These are phyloP conservation scores for Cantharis rufa DNA, from an alignment of 2,888 invertebrate genomes.

Conservation along the genomic window DNA sequence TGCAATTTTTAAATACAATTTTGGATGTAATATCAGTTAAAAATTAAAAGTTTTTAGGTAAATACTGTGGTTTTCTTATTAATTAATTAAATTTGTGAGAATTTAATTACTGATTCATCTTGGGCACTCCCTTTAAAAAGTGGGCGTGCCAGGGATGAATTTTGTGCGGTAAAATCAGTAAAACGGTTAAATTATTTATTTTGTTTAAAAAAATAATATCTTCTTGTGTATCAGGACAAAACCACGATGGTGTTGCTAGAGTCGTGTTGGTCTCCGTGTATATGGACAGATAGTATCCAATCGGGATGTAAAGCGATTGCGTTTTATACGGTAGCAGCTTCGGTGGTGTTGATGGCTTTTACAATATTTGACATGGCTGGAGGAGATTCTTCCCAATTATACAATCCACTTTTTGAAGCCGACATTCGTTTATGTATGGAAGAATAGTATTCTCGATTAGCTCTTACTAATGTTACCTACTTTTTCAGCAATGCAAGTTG, in stretches of 20 bases:
- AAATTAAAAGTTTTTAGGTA: not conserved
- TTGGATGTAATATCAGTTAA: not conserved
- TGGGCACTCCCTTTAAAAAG: not conserved
- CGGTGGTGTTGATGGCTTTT: constrained; percentile 74
- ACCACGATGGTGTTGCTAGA: constrained; percentile 70
- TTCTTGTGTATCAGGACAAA: not conserved
- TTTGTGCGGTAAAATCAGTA: not conserved
- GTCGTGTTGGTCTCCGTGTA: constrained; percentile 87
- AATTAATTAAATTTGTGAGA: not conserved
- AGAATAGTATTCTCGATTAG: not conserved
- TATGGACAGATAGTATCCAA: constrained; percentile 80
- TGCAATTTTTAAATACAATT: not conserved
- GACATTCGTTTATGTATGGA: constrained; percentile 76
- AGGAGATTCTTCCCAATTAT: constrained; percentile 88
- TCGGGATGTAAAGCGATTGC: constrained; percentile 79
- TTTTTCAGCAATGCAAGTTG: constrained; percentile 72
- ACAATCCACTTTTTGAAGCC: constrained; percentile 87
- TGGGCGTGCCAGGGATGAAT: not conserved
- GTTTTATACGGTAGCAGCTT: constrained; percentile 75
- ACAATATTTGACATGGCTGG: constrained; percentile 79
- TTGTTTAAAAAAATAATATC: not conserved
- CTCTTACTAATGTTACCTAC: not conserved
- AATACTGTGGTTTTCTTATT: not conserved
- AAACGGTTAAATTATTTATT: not conserved
- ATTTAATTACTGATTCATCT: not conserved